Evolutionary conservation across 2,888 invertebrate species (phyloP).

Genomic region (Nyleta sp.): DNA sequence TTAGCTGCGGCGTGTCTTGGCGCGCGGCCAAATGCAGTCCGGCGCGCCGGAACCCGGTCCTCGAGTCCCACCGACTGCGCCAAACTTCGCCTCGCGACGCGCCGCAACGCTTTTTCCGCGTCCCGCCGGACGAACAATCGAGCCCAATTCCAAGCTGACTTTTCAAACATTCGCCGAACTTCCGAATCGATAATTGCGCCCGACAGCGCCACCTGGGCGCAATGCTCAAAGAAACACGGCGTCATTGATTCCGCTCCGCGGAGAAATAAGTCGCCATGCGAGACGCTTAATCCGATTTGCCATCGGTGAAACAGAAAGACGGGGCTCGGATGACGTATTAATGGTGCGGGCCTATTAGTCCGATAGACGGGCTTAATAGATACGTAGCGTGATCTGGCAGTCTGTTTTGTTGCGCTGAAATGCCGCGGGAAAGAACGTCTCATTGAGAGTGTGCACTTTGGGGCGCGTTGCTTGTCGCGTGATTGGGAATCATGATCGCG

Average conservation of each 20-base stretch:
- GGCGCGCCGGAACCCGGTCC: constrained; percentile 53
- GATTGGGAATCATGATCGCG: constrained; percentile 57
- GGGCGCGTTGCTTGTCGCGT: constrained; percentile 41
- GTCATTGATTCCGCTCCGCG: too few species aligned
- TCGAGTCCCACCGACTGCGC: constrained; percentile 33
- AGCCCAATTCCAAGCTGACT: constrained; percentile 59
- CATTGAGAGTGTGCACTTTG: constrained; percentile 31
- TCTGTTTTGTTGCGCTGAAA: constrained; percentile 39
- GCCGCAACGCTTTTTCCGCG: constrained; percentile 57
- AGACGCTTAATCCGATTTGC: constrained; percentile 61
- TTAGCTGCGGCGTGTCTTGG: constrained; percentile 77
- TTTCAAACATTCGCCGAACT: constrained; percentile 51
- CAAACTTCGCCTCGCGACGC: constrained; percentile 52
- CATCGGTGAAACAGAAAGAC: constrained; percentile 52
- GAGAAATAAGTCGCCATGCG: constrained; percentile 50
- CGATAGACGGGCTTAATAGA: constrained; percentile 50
- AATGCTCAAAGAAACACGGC: not conserved
- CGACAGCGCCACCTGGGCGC: not conserved
- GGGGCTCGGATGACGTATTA: constrained; percentile 56
- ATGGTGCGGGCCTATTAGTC: constrained; percentile 49
- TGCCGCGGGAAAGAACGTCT: constrained; percentile 45
- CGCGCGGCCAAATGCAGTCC: constrained; percentile 73
- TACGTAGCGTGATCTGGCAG: constrained; percentile 57
- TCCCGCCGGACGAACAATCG: constrained; percentile 56
- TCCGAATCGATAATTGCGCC: constrained; percentile 37